Evolutionary conservation across 1,140 invertebrate species (phyloP), one percentile per base, ranked within the genome.

Genomic region (Heliothis virescens): DNA sequence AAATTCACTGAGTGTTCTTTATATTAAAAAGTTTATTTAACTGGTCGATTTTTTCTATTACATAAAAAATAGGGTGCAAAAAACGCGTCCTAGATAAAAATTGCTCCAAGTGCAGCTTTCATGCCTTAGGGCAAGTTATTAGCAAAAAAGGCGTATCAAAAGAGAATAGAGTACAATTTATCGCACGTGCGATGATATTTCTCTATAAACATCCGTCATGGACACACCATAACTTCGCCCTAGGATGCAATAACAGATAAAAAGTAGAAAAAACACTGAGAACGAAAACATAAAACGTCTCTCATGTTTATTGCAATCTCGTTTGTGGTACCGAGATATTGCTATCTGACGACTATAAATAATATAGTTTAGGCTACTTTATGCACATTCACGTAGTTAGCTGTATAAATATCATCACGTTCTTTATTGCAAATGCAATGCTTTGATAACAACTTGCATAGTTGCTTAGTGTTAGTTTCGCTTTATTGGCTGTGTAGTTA

Each of bases 281-380:
- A 72, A 83, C 75, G 29, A 69, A 80, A 87, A 84, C 82, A 85
- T 87, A 86, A 90, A 91, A 84, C 79, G 83, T 88, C 87, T 90
- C 83, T 79, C 81, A 79, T 79, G 55, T 89, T 88, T 88, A 88
- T 89, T 84, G 81, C 83, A 79, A 83, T 76, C 73, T 47, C 75
- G 74, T 82, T 82, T 85, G 85, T 76, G 84, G 84, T 82, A 71
- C 65, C 71, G 76, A 79, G 84, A 87, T 86, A 83, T 53, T 55
- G 75, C 83, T 87, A 90, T 90, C 88, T 83, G 86, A 87, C 88
- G 80, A 81, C 84, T 83, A 87, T 90, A 90, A 89, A 89, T 89
- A 87, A 84, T 79, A 55, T 78, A 55, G 79, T 87, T 85, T 87
- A 84, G 83, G 81, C 82, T 83, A 82, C 82, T 86, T 88, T 88